phyloP scores from a whole-genome alignment of 2,113 vertebrate genomes.

The Acinonyx jubatus region DNA sequence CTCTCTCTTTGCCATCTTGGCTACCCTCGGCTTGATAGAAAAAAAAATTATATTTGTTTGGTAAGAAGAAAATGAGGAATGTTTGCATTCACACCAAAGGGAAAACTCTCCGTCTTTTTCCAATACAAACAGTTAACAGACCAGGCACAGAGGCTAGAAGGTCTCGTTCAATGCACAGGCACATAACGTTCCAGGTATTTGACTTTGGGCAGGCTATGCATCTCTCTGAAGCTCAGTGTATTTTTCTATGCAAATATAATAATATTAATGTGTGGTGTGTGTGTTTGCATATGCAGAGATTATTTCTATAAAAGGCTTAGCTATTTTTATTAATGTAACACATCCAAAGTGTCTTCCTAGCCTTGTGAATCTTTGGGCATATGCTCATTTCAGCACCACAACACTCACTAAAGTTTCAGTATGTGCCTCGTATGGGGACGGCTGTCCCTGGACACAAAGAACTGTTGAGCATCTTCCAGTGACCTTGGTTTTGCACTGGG shows the following conservation, averaged over 20 bases:
- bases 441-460: background rate
- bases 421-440: background rate
- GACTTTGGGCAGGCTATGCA: background rate
- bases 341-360: background rate
- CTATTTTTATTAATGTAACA: background rate
- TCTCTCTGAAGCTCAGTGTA: background rate
- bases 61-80: background rate
- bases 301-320: background rate
- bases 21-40: background rate
- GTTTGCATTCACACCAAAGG: background rate
- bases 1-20: background rate
- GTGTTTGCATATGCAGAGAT: background rate
- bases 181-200: accelerated
- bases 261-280: background rate
- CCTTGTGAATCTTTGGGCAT: background rate
- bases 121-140: background rate
- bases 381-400: background rate
- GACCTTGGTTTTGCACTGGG: no score
- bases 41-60: background rate
- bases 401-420: background rate
- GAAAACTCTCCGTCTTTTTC: background rate
- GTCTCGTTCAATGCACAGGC: background rate
- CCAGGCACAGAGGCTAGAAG: accelerated
- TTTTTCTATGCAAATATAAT: background rate
- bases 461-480: accelerated